Evolutionary conservation across 2,888 invertebrate genomes (phyloP), one percentile per base, ranked within the genome.

Genomic region (Gibbula magus): DNA sequence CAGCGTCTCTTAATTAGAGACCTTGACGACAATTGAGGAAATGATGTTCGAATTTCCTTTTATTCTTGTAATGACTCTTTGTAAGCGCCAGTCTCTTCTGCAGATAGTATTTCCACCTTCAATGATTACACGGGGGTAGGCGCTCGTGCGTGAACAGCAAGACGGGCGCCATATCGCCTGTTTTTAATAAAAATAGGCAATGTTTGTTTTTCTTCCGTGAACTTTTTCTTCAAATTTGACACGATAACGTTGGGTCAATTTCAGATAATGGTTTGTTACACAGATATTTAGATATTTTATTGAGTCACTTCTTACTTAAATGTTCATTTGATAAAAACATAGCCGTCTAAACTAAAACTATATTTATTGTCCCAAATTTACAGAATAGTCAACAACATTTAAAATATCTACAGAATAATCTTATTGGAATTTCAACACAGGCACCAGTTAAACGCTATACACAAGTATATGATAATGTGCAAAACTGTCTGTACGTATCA

Each of bases 1-100:
- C 70, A 70, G 20, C 70, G 70, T 70, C 32, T 70, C 39, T 70
- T 70, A 70, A 70, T 70, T 70, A 70, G 39, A 70, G 70, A 39
- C 70, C 20, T 10, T 70, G 39, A 20, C 39, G 56, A 22, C 56
- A 56, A 56, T 70, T 70, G 70, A 70, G 70, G 20, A 70, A 70
- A 70, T 35, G 32, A 70, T 70, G 70, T 70, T 70, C 39, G 20
- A 70, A 39, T 70, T 70, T 70, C 70, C 61, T 25, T 61, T 61
- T 29, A 29, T 61, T 61, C 70, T 70, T 70, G 70, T 70, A 70
- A 35, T 70, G 35, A 61, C 61, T 70, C 70, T 20, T 32, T 70
- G 70, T 70, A 70, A 32, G n/a, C n/a, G 16, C n/a, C n/a, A 70
- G 20, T 35, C 35, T 70, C 20, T 35, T 70, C n/a, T 35, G 39